Base-by-base conservation (phyloP, 2,888 invertebrate species). In the Asteroscopus sphinx region DNA sequence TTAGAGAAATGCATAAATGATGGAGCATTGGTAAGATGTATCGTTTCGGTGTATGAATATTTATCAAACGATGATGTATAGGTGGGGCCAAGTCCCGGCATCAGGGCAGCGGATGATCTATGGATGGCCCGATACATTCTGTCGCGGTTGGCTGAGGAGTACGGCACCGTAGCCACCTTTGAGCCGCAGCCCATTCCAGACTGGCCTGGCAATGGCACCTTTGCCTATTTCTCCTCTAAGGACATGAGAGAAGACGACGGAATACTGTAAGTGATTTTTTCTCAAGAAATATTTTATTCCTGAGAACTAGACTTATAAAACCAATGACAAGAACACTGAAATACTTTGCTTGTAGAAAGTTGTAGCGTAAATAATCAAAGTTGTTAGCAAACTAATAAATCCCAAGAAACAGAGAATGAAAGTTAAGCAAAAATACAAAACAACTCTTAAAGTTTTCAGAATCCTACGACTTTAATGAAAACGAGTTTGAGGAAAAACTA, bases 201-300 rank as follows among this genome's bases (percentile, higher is more conserved):
- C 81, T 99, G 99, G 99, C 98, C 99, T 67, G 98, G 97, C 0
- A 96, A 97, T 33, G 98, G 98, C 0, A 97, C 97, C 3, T 98
- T 99, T 80, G 96, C 96, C 37, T 99, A 98, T 89, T 98, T 98
- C 94, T 98, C 98, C 3, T 98, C 99, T 0, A 96, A 96, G 76
- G 95, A 95, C 3, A 99, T 98, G 98, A 95, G 99, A 55, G 95
- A 96, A 26, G 96, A 97, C 0, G 97, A 97, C 65, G 98, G 98
- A 16, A 98, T 96, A 68, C 91, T 95, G 93, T 94, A 55, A 90
- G 93, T 87, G 35, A 2, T 26, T 13, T 2, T 40, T 25, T 5
- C 3, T 25, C 9, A 6, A 7, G 8, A 9, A 6, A 6, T 21
- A 6, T 1, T 21, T 21, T 6, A 21, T 21, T 4, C 4, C 2